These are phyloP conservation scores for Rhorus exstirpatorius DNA, from an alignment of 2,888 invertebrate genomes.

Conservation along the genomic window DNA sequence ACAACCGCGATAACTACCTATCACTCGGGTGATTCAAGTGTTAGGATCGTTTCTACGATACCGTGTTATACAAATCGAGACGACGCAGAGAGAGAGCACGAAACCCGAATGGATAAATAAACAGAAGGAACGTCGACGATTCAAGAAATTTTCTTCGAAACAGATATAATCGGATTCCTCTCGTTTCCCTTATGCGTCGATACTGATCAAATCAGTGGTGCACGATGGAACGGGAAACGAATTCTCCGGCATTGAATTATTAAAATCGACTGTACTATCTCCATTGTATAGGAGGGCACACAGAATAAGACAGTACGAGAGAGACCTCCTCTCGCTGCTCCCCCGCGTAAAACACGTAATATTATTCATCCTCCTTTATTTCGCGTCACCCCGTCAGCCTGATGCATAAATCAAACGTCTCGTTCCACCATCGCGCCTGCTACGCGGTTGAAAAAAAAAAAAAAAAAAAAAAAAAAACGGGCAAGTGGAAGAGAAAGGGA, in stretches of 20 bases:
- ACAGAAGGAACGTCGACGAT: constrained; percentile 3
- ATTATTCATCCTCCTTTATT: constrained; percentile 74
- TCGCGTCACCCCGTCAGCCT: constrained; percentile 69
- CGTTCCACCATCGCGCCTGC: constrained; percentile 21
- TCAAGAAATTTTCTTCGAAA: constrained; percentile 15
- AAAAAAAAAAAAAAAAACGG: constrained; percentile 9
- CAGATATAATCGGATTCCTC: constrained; percentile 24
- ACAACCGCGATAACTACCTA: constrained; percentile 20
- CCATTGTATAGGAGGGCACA: constrained; percentile 13
- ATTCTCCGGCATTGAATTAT: constrained; percentile 50
- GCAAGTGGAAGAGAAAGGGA: background rate
- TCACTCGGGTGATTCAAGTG: constrained; percentile 34
- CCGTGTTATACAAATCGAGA: constrained; percentile 17
- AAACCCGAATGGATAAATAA: constrained; percentile 19
- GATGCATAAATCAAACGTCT: constrained; percentile 70
- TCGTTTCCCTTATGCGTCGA: background rate
- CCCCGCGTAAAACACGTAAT: constrained; percentile 66
- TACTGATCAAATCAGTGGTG: constrained; percentile 24
- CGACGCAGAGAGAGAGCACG: background rate
- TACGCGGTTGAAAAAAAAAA: constrained; percentile 15
- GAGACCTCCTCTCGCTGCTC: constrained; percentile 27
- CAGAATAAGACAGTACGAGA: constrained; percentile 32
- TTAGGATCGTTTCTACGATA: constrained; percentile 25
- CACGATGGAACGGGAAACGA: constrained; percentile 22
- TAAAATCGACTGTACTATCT: constrained; percentile 34